Base-by-base conservation (phyloP, 1,140 invertebrate genomes). In the Drosophila carrolli region DNA sequence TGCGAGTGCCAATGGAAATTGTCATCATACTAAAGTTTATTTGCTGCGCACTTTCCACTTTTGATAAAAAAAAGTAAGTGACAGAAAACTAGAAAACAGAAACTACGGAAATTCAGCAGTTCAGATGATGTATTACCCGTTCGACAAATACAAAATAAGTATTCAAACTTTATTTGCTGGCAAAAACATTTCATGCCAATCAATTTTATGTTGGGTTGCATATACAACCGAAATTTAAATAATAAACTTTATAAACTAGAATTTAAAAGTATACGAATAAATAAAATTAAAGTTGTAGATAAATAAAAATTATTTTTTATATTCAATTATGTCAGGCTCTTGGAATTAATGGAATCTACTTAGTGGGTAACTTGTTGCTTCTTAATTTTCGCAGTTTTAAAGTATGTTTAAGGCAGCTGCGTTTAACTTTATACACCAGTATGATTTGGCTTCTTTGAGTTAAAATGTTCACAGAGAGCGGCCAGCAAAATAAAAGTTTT, bases 1-100 rank as follows among this genome's bases (percentile, higher is more conserved):
- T 78, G 62, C 70, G 55, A 63, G 47, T 27, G 63, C 38, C 72
- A 70, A 82, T 75, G 56, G 67, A 53, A 83, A 88, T 82, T 81
- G 78, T 68, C 60, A 53, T 68, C 48, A 41, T 46, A 51, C 58
- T 41, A 60, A 81, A 85, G 61, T 83, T 84, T 84, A 75, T 84
- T 75, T 81, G 58, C 66, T 74, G 58, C 58, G 65, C 67, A 70
- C 51, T 71, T 71, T 68, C 23, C 65, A 16, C 51, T 44, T 19
- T 57, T 16, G 54, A 43, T 63, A 67, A 74, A 59, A 75, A 75
- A 75, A 46, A 50, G 11, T 9, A 51, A 41, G 23, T 29, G 38
- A 43, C 29, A 14, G 54, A 47, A 75, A 38, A n/a, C 13, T 10
- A 48, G 13, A 14, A 29, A 63, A 43, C 41, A 47, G 40, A 59